Base-by-base conservation (phyloP, 2,113 vertebrate species). In the Elachura formosa region DNA sequence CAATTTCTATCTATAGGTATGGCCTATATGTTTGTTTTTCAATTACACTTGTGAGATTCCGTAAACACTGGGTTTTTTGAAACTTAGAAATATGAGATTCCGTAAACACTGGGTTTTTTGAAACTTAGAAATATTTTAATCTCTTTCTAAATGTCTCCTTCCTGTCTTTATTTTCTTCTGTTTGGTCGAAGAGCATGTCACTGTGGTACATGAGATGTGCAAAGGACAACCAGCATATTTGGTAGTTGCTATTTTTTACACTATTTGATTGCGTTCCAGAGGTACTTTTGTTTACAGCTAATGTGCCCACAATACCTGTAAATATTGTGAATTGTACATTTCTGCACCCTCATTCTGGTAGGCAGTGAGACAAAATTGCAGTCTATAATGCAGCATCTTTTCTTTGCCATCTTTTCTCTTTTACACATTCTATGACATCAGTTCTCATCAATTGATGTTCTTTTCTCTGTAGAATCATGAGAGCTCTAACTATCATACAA, bases 61-160 rank as follows among this genome's bases (percentile, higher is more conserved):
- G 1, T 33, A 52, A 61, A 52, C 1, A 0, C 2, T 49, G 31
- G 6, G 2, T 2, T 21, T 71, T 82, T 41, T 51, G 4, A 25
- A n/a, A n/a, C n/a, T n/a, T n/a, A n/a, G n/a, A n/a, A n/a, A n/a
- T n/a, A n/a, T 62, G 51, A 6, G 2, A 16, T 43, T 88, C 33
- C 2, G 1, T 31, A 51, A 58, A 54, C 1, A 0, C 2, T 51
- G 29, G 4, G 2, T 2, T 23, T 73, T 84, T 45, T 52, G 4
- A 26, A 34, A 40, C 16, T 36, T 18, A 31, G 38, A 56, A 77
- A 14, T 61, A 69, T 14, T 82, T 66, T 0, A 56, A 17, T 90
- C 14, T 77, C 51, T 63, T 79, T 76, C 49, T 58, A 31, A 28
- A 36, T 25, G 11, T 58, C 16, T 69, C 6, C 11, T 48, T 40